Evolutionary conservation across 2,888 invertebrate genomes (phyloP).

Genomic region (Ptychoptera contaminata): DNA sequence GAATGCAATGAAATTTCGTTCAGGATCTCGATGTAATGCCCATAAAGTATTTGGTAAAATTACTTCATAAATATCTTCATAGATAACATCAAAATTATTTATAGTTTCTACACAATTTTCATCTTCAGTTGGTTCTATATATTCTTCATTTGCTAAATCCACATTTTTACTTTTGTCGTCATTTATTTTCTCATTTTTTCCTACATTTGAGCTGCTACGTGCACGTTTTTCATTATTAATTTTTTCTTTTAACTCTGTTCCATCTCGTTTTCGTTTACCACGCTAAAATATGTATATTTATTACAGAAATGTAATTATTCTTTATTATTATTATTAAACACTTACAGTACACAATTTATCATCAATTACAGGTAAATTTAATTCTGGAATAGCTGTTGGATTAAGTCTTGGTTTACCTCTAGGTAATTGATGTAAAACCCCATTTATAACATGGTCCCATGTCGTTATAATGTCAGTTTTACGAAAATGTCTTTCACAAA

Average conservation of each 20-base stretch:
- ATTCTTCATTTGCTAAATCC: neutral
- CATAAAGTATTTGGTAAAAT: conserved; percentile 10
- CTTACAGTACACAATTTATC: neutral
- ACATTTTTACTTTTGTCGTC: neutral
- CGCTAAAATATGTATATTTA: no score
- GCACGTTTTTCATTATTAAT: no score
- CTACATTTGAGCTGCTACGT: no score
- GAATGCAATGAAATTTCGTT: conserved; percentile 9
- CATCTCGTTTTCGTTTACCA: no score
- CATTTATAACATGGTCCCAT: conserved; percentile 19
- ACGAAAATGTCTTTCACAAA: conserved; percentile 19
- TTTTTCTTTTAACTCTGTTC: no score
- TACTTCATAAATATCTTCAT: conserved; percentile 12
- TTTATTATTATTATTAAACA: no score
- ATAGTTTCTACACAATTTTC: neutral
- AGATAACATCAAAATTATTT: conserved; percentile 7
- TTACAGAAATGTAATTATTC: no score
- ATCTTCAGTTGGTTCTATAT: neutral
- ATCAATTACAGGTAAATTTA: conserved; percentile 12
- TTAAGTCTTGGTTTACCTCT: conserved; percentile 17
- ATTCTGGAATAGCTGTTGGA: conserved; percentile 15
- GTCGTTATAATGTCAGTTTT: conserved; percentile 15
- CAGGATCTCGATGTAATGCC: conserved; percentile 11
- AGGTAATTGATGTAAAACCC: conserved; percentile 16
- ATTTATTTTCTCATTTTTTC: neutral